Percentiles rank a stretch among this genome's conserved stretches.
phyloP scores from a whole-genome alignment of 2,113 vertebrate species.

The Grammomys dolichurus region DNA sequence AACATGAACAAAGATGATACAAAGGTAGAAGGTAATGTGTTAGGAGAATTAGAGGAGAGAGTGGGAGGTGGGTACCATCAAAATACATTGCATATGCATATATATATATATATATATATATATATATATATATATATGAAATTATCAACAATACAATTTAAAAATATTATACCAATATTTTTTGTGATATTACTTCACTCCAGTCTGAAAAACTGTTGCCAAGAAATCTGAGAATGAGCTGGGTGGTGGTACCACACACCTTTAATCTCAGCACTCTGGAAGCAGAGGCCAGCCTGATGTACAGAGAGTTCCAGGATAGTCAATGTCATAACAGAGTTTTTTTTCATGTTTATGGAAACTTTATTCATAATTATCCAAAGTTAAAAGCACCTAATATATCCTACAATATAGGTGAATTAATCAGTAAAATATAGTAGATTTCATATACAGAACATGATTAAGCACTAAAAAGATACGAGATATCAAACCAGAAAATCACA shows the following conservation, averaged over 20 bases:
- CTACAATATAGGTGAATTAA: conserved; percentile 25
- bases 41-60: neutral
- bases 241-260: neutral
- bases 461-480: neutral
- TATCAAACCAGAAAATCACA: neutral
- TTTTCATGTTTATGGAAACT: neutral
- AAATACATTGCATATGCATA: neutral
- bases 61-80: neutral
- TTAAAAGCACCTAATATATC: neutral
- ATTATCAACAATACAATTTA: neutral
- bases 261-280: neutral
- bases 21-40: neutral
- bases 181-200: neutral
- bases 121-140: neutral
- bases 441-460: neutral
- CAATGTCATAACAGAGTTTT: no score
- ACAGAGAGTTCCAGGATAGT: neutral
- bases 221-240: neutral
- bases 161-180: neutral
- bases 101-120: neutral
- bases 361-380: neutral
- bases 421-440: neutral
- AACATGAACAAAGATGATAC: neutral
- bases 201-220: neutral
- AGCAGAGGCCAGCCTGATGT: neutral